Percentiles rank a stretch among this genome's conserved stretches.
phyloP scores from a whole-genome alignment of 2,113 vertebrate genomes.

The Brachyistius frenatus region DNA sequence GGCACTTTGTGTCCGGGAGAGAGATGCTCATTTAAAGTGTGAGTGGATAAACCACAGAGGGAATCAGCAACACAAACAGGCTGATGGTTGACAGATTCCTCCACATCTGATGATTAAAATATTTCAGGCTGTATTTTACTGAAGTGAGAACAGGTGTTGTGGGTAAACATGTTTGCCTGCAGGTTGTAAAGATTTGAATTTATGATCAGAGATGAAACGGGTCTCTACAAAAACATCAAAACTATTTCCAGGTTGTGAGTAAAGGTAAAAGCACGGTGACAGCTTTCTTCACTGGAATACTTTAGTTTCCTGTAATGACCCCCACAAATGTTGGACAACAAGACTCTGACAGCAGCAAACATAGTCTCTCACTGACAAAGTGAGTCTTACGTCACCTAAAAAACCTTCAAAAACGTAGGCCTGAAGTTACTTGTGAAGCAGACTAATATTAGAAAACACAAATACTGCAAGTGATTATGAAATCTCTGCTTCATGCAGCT shows the following conservation, averaged over 20 bases:
- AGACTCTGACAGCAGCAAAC: not conserved
- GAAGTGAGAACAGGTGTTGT: not conserved
- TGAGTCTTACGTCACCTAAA: too few species aligned
- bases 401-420: too few species aligned
- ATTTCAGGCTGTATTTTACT: slow-evolving; percentile 19
- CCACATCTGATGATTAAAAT: slow-evolving; percentile 32
- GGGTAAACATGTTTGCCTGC: not conserved
- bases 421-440: too few species aligned
- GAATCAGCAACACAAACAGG: slow-evolving; percentile 24
- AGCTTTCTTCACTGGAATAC: not conserved
- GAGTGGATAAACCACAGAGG: slow-evolving; percentile 40
- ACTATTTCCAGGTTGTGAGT: too few species aligned
- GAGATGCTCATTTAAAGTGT: slow-evolving; percentile 38
- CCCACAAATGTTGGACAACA: too few species aligned
- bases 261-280: not conserved
- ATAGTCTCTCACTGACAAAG: not conserved
- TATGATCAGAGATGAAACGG: not conserved
- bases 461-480: not conserved
- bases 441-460: not conserved
- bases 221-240: too few species aligned
- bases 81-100: slow-evolving; percentile 1
- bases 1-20: slow-evolving; percentile 2
- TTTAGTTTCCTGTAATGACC: not conserved
- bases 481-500: too few species aligned
- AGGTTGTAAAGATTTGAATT: too few species aligned